Evolutionary conservation across 2,797 vertebrate genomes (phyloP).

Genomic region (Ficedula albicollis): DNA sequence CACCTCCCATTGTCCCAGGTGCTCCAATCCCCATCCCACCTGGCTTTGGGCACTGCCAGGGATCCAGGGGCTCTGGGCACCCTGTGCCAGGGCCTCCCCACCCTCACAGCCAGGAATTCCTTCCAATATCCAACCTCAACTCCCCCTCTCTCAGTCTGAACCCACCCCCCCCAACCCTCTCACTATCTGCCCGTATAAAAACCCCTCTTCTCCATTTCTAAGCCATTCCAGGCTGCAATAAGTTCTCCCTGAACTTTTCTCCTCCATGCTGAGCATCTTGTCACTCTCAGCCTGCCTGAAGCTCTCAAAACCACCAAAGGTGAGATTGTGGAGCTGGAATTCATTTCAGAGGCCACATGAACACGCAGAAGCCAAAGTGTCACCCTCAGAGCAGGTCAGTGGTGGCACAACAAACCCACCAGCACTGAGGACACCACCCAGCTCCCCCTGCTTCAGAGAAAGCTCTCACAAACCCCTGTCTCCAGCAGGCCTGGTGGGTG

Average conservation of each 20-base stretch:
- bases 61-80: not conserved
- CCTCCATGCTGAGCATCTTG: rapidly evolving
- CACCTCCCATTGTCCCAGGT: rapidly evolving
- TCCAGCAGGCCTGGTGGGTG: constrained; percentile 76
- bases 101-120: rapidly evolving
- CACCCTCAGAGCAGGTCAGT: not conserved
- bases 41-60: not conserved
- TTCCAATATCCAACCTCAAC: not conserved
- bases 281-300: not conserved
- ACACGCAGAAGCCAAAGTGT: not conserved
- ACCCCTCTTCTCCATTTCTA: not conserved
- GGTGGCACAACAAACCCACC: not conserved
- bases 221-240: not conserved
- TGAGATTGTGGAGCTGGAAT: not conserved
- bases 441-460: not conserved
- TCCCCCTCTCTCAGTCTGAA: not conserved
- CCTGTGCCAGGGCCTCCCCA: rapidly evolving
- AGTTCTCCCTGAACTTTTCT: not conserved
- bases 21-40: rapidly evolving
- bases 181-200: no score
- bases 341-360: not conserved
- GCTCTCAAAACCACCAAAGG: not conserved
- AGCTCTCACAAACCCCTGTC: not conserved
- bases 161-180: not conserved
- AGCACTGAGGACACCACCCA: not conserved